phyloP scores from a whole-genome alignment of 2,113 vertebrate species.

The Pithys albifrons region DNA sequence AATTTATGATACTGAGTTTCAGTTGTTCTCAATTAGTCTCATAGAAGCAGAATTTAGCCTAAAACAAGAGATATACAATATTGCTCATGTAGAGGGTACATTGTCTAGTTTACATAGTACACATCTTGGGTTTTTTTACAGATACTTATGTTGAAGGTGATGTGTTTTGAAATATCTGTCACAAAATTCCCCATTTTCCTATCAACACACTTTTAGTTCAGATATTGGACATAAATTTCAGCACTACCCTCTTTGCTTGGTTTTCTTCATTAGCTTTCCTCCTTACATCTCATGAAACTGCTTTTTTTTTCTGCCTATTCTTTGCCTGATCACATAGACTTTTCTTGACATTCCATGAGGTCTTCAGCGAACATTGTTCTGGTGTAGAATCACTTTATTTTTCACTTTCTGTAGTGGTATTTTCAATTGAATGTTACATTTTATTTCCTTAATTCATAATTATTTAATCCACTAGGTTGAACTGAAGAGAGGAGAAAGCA shows the following conservation, averaged over 20 bases:
- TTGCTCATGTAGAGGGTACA: neutral
- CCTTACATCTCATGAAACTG: neutral
- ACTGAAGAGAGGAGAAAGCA: neutral
- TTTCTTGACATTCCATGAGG: neutral
- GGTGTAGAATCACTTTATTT: neutral
- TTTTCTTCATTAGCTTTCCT: neutral
- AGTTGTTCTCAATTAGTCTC: neutral
- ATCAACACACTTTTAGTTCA: neutral
- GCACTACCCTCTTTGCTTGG: neutral
- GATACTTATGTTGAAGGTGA: neutral
- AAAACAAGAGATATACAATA: neutral
- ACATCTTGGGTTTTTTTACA: rapidly evolving
- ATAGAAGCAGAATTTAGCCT: neutral
- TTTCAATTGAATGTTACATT: rapidly evolving
- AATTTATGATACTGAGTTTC: neutral
- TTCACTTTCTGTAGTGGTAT: rapidly evolving
- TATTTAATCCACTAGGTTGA: neutral
- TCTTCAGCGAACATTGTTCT: neutral
- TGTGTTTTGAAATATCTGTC: neutral
- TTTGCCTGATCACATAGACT: neutral
- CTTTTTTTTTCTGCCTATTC: neutral
- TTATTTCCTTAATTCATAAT: neutral
- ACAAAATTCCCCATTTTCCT: neutral
- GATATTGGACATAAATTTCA: neutral
- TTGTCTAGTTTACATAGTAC: neutral